A percentile compares a stretch with the other conserved stretches of the same genome.
phyloP scores from a whole-genome alignment of 2,888 invertebrate genomes.

The Stomorhina lunata region DNA sequence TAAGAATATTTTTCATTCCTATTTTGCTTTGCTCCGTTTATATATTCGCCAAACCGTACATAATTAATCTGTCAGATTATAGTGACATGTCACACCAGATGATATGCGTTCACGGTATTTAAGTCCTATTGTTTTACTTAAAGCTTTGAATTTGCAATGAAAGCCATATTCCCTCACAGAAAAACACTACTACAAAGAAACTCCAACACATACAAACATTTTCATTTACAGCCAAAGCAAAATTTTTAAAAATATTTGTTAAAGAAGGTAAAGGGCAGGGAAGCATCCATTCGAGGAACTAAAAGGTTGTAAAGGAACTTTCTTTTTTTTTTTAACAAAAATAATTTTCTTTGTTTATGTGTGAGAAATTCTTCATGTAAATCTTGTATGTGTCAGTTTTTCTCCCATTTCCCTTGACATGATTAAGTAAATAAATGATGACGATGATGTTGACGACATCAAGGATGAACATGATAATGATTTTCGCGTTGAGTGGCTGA shows the following conservation, averaged over 20 bases:
- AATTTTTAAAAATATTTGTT: not conserved
- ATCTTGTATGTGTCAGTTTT: constrained; percentile 27
- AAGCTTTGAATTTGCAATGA: constrained; percentile 34
- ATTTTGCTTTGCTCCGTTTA: too few species aligned
- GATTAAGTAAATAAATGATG: constrained; percentile 58
- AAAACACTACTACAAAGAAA: not conserved
- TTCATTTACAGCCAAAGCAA: not conserved
- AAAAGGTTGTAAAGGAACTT: not conserved
- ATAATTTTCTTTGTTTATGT: not conserved
- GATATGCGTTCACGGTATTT: constrained; percentile 63
- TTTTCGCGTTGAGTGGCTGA: constrained; percentile 53
- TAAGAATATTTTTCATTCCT: too few species aligned
- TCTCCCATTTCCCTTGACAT: constrained; percentile 42
- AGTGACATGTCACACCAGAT: constrained; percentile 74
- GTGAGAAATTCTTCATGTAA: constrained; percentile 21
- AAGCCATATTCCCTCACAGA: not conserved
- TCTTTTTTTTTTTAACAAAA: not conserved
- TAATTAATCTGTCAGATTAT: constrained; percentile 78
- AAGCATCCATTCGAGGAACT: not conserved
- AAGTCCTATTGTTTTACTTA: constrained; percentile 62
- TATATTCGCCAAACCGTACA: constrained; percentile 70
- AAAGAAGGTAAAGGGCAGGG: too few species aligned
- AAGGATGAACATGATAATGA: too few species aligned
- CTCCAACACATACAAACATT: not conserved
- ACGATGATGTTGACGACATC: constrained; percentile 14